Conservation (phyloP, 1,140 invertebrate genomes). For the Penaeus japonicus region DNA sequence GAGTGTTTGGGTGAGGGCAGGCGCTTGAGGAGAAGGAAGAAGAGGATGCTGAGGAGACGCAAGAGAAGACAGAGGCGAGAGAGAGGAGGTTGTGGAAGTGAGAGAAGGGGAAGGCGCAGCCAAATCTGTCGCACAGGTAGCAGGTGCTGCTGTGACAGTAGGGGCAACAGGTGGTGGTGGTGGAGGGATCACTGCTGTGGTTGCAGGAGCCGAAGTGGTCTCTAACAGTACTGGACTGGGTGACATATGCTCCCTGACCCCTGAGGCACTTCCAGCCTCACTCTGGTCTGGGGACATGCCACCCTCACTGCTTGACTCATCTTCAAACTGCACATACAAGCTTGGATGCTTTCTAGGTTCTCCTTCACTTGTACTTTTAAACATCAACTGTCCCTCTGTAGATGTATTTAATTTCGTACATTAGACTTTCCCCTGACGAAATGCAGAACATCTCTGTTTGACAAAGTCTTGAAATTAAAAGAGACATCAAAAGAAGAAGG, state of each 20-base stretch:
- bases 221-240: slow-evolving; percentile 30
- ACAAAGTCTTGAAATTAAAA: too few species aligned
- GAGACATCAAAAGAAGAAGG: too few species aligned
- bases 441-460: too few species aligned
- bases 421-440: not conserved
- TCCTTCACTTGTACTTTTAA: slow-evolving; percentile 90
- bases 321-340: slow-evolving; percentile 80
- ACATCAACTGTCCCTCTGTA: slow-evolving; percentile 87
- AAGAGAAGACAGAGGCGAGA: slow-evolving; percentile 50
- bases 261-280: slow-evolving; percentile 45
- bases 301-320: slow-evolving; percentile 85
- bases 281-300: slow-evolving; percentile 64
- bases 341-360: slow-evolving; percentile 81
- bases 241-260: slow-evolving; percentile 37
- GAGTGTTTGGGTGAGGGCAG: slow-evolving; percentile 55
- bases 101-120: slow-evolving; percentile 64
- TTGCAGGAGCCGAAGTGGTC: slow-evolving; percentile 66
- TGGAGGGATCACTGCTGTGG: slow-evolving; percentile 65
- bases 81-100: slow-evolving; percentile 61
- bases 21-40: slow-evolving; percentile 32
- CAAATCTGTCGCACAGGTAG: slow-evolving; percentile 38
- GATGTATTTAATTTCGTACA: not conserved
- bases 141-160: slow-evolving; percentile 61
- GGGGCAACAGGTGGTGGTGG: slow-evolving; percentile 64
- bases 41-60: slow-evolving; percentile 51